Evolutionary conservation across 2,797 vertebrate species (phyloP), one percentile per base, ranked within the genome.

Genomic region (Protosalanx chinensis): DNA sequence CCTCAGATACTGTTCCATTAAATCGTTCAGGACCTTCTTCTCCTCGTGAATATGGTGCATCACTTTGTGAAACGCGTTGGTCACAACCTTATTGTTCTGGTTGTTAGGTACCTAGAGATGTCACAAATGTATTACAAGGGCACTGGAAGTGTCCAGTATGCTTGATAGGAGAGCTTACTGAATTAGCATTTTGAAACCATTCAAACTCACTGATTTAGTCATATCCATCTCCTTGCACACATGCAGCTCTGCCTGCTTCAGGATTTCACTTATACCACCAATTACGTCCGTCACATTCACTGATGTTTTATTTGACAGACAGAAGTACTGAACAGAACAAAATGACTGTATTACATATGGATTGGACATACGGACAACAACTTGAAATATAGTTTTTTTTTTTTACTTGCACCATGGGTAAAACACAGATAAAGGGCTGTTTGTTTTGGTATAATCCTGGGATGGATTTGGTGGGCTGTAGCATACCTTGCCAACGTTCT

Each of bases 161-260:
- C 10, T 20, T 2, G 16, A 4, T 35, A 23, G 30, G 18, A 18
- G 33, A 18, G 1, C 51, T 56, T 1, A 6, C 16, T n/a, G 51
- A 56, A 56, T 56, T 5, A 56, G n/a, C 15, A 6, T 16, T n/a
- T 7, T 18, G 64, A 23, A 1, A 1, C 0, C 12, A 2, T 4
- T 5, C 35, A n/a, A 29, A 78, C 29, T 37, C 53, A 93, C 91
- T 77, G 82, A 71, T 20, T 88, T 77, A 75, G 87, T 85, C 23
- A 87, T n/a, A 32, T 88, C 74, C 77, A 93, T 69, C 78, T 94
- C 93, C 83, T 86, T 91, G 77, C 68, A 81, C 72, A 93, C 56
- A 74, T 81, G 68, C 63, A 73, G 64, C 56, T 92, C 90, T 3
- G 79, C 80, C 64, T 89, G 86, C 61, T 86, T 82, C 60, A 93